These are phyloP conservation scores for Axea sp. DNA, from an alignment of 2,888 invertebrate genomes.

Conservation along the genomic window DNA sequence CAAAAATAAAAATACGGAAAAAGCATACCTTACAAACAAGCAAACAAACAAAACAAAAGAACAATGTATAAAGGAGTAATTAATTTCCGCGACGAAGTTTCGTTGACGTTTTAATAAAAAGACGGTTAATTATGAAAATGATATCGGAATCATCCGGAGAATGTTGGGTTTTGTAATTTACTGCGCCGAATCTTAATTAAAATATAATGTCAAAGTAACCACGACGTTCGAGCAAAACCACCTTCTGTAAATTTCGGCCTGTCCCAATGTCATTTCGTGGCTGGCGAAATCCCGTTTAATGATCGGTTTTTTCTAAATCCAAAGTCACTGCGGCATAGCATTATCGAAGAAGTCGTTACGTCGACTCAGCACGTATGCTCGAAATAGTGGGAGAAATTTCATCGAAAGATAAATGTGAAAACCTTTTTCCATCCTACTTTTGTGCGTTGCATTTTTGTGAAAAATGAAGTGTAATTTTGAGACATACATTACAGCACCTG, in stretches of 20 bases:
- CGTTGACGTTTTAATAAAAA: not conserved
- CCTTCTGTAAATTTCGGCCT: slow-evolving; percentile 22
- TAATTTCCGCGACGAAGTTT: slow-evolving; percentile 8
- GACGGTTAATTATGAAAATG: slow-evolving; percentile 28
- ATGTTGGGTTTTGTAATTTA: slow-evolving; percentile 7
- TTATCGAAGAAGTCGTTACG: slow-evolving; percentile 49
- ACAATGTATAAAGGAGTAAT: slow-evolving; percentile 8
- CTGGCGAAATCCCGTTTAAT: slow-evolving; percentile 45
- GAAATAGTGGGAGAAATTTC: slow-evolving; percentile 15
- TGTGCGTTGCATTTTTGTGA: not conserved
- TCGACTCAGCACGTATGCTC: slow-evolving; percentile 48
- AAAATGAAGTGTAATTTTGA: too few species aligned
- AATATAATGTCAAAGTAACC: slow-evolving; percentile 34
- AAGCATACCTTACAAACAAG: too few species aligned
- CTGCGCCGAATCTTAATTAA: slow-evolving; percentile 31
- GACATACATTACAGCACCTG: too few species aligned
- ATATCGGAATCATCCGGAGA: slow-evolving; percentile 7
- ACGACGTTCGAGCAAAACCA: slow-evolving; percentile 22
- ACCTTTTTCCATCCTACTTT: not conserved
- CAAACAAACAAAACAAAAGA: not conserved
- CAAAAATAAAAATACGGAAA: not conserved
- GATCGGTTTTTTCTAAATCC: slow-evolving; percentile 44
- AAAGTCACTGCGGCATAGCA: slow-evolving; percentile 24
- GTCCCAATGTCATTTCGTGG: slow-evolving; percentile 37
- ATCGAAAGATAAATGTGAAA: slow-evolving; percentile 21